Percentiles rank a stretch among this genome's conserved stretches.
Conservation (phyloP, 2,113 vertebrate genomes). For the Colossoma macropomum region DNA sequence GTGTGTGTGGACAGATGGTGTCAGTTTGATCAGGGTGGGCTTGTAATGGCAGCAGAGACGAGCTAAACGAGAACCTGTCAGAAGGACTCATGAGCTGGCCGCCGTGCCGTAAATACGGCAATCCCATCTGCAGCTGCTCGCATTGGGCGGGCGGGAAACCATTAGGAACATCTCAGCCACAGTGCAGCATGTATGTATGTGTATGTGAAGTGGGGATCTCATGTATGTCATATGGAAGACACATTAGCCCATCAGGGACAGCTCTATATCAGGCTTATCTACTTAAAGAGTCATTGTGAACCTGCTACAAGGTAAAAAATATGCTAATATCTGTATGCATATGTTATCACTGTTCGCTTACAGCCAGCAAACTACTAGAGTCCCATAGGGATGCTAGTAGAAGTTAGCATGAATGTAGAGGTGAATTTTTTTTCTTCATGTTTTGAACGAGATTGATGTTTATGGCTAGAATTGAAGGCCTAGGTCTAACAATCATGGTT, state of each 20-base stretch:
- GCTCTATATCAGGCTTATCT: too few relatives aligned
- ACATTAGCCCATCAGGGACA: slow-evolving; percentile 6
- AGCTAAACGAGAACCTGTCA: slow-evolving; percentile 62
- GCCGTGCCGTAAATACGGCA: slow-evolving; percentile 59
- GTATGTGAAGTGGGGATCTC: background rate
- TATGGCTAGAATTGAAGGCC: too few relatives aligned
- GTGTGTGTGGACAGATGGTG: slow-evolving; percentile 71
- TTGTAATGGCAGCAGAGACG: slow-evolving; percentile 62
- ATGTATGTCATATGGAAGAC: slow-evolving; percentile 10
- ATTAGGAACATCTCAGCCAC: background rate
- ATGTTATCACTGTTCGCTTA: too few relatives aligned
- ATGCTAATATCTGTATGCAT: too few relatives aligned
- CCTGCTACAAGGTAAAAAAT: too few relatives aligned
- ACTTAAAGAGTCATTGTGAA: too few relatives aligned
- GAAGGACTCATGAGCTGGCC: slow-evolving; percentile 56
- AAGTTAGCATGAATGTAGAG: too few relatives aligned
- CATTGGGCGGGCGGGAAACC: slow-evolving; percentile 6
- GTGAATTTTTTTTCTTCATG: too few relatives aligned
- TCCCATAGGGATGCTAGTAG: too few relatives aligned
- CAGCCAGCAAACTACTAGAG: too few relatives aligned
- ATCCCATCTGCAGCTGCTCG: slow-evolving; percentile 45
- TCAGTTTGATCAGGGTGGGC: slow-evolving; percentile 68
- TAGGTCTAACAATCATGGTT: too few relatives aligned
- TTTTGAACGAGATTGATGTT: too few relatives aligned
- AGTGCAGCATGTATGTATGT: background rate